phyloP scores from a whole-genome alignment of 2,888 invertebrate genomes.

The Leucoma salicis region DNA sequence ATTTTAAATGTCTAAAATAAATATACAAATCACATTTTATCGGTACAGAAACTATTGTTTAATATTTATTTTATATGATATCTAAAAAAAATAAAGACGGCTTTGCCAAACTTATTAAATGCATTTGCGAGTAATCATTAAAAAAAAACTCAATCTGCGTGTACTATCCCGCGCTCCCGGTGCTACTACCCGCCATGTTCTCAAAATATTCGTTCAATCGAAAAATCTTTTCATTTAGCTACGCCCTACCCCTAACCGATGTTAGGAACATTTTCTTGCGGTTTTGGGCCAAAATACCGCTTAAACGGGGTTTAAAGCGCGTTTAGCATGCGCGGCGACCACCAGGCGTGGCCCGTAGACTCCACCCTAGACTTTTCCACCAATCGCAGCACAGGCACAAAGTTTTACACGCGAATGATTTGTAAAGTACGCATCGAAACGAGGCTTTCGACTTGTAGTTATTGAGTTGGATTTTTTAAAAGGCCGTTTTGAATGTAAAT shows the following conservation, averaged over 20 bases:
- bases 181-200: slow-evolving; percentile 73
- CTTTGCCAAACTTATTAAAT: no score
- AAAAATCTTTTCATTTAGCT: slow-evolving; percentile 77
- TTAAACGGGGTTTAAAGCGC: slow-evolving; percentile 78
- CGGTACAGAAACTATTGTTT: no score
- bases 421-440: slow-evolving; percentile 68
- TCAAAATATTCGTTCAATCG: slow-evolving; percentile 65
- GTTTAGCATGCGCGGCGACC: slow-evolving; percentile 75
- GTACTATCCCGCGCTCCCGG: slow-evolving; percentile 69
- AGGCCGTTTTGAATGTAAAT: slow-evolving; percentile 81
- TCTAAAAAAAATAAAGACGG: no score
- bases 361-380: slow-evolving; percentile 47
- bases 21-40: slow-evolving; percentile 7
- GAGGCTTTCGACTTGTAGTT: slow-evolving; percentile 67
- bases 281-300: slow-evolving; percentile 80
- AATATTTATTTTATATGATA: no score
- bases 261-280: slow-evolving; percentile 79
- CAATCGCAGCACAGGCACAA: slow-evolving; percentile 50
- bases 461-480: slow-evolving; percentile 78
- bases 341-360: slow-evolving; percentile 51
- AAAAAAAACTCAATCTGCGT: slow-evolving; percentile 33
- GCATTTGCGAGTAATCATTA: no score
- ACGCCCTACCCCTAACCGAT: slow-evolving; percentile 75
- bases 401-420: slow-evolving; percentile 65
- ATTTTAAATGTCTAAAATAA: neutral